phyloP scores from a whole-genome alignment of 2,888 invertebrate species.

The Stegophylla sp. region DNA sequence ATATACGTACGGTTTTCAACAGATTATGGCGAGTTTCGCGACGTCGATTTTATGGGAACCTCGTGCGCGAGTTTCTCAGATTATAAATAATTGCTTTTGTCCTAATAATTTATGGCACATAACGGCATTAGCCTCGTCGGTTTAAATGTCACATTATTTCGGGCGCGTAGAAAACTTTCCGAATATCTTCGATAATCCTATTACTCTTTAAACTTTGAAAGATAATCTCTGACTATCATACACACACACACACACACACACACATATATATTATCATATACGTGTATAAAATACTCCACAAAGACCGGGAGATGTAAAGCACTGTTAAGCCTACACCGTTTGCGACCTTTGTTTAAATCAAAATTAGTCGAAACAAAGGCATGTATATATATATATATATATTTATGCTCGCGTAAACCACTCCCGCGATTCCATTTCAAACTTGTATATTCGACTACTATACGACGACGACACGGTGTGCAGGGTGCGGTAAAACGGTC shows the following conservation, averaged over 20 bases:
- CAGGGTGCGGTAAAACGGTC: neutral
- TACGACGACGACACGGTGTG: too few species aligned
- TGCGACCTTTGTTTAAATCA: neutral
- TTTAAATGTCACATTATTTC: neutral
- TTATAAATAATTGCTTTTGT: neutral
- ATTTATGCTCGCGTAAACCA: neutral
- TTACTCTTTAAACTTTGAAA: slow-evolving; percentile 21
- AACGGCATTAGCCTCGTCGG: neutral
- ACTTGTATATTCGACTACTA: neutral
- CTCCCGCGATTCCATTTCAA: neutral
- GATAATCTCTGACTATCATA: neutral
- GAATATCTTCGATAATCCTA: slow-evolving; percentile 14
- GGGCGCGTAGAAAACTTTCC: neutral
- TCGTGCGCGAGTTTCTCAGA: too few species aligned
- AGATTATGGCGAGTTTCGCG: neutral
- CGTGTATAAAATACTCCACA: neutral
- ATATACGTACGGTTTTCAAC: neutral
- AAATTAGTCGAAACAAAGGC: neutral
- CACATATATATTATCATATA: too few species aligned
- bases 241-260: neutral
- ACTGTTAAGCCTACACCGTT: neutral
- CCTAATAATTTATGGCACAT: neutral
- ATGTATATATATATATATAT: neutral
- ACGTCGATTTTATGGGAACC: too few species aligned
- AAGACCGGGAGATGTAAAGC: neutral